These are phyloP conservation scores for Odocoileus hemionus DNA, from an alignment of 2,113 vertebrate genomes.

Conservation along the genomic window DNA sequence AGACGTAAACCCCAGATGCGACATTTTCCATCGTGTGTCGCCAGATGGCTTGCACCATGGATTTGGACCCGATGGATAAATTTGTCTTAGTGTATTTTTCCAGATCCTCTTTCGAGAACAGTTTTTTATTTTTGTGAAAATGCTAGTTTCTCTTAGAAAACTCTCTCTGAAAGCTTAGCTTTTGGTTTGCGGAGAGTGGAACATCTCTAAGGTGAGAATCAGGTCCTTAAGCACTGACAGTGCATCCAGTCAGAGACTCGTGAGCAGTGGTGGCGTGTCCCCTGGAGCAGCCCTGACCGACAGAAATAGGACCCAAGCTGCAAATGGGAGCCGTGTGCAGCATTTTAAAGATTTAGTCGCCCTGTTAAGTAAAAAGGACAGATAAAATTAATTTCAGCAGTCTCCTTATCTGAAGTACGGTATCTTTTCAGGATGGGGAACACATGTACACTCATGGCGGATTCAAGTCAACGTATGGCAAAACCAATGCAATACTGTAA, in stretches of 20 bases:
- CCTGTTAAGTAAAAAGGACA: not conserved
- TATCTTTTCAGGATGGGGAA: not conserved
- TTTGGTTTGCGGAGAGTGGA: not conserved
- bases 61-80: not conserved
- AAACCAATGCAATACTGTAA: too few relatives aligned
- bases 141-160: not conserved
- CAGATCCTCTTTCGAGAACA: not conserved
- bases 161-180: not conserved
- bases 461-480: too few relatives aligned
- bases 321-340: not conserved
- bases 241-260: not conserved
- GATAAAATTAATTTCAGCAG: not conserved
- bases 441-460: too few relatives aligned
- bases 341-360: not conserved
- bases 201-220: not conserved
- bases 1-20: not conserved
- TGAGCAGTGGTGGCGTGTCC: not conserved
- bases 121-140: not conserved
- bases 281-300: not conserved
- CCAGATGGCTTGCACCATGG: not conserved
- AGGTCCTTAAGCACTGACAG: fast-evolving
- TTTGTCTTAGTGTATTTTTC: not conserved
- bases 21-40: not conserved
- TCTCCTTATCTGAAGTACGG: not conserved
- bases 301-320: not conserved